A percentile compares a stretch with the other conserved stretches of the same genome.
These are phyloP conservation scores for Hermaeophaga mercurialis DNA, from an alignment of 2,888 invertebrate genomes.

Conservation along the genomic window DNA sequence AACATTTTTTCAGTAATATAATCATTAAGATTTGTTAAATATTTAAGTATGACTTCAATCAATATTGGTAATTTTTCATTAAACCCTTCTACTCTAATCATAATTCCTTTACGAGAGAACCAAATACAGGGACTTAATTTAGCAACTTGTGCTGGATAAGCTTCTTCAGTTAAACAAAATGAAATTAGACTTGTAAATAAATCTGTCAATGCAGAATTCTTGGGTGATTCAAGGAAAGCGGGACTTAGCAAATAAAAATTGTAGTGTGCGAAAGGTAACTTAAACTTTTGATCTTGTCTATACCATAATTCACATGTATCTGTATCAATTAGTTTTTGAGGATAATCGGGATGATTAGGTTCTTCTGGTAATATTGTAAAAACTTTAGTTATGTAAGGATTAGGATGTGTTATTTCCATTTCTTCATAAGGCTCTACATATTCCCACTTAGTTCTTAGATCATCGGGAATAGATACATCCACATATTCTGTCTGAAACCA, in stretches of 20 bases:
- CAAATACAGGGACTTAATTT: slow-evolving; percentile 34
- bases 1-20: slow-evolving; percentile 68
- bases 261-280: slow-evolving; percentile 76
- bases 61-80: slow-evolving; percentile 60
- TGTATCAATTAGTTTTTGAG: slow-evolving; percentile 64
- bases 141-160: slow-evolving; percentile 41
- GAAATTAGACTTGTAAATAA: slow-evolving; percentile 38
- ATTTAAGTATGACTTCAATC: slow-evolving; percentile 70
- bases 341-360: slow-evolving; percentile 56
- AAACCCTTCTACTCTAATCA: slow-evolving; percentile 41
- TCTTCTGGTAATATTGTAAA: slow-evolving; percentile 65
- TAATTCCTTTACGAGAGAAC: slow-evolving; percentile 35
- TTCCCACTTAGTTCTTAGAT: slow-evolving; percentile 70
- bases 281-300: slow-evolving; percentile 81
- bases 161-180: slow-evolving; percentile 40
- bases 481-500: slow-evolving; percentile 87
- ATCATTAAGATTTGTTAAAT: slow-evolving; percentile 64
- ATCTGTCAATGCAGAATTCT: slow-evolving; percentile 32
- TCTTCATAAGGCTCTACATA: slow-evolving; percentile 62
- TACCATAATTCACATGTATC: slow-evolving; percentile 76
- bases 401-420: slow-evolving; percentile 73
- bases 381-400: slow-evolving; percentile 74
- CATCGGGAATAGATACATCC: slow-evolving; percentile 66
- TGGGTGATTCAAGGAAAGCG: slow-evolving; percentile 64
- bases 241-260: slow-evolving; percentile 77